Base-by-base conservation (phyloP, 2,888 invertebrate genomes). In the Scrobipalpa costella region DNA sequence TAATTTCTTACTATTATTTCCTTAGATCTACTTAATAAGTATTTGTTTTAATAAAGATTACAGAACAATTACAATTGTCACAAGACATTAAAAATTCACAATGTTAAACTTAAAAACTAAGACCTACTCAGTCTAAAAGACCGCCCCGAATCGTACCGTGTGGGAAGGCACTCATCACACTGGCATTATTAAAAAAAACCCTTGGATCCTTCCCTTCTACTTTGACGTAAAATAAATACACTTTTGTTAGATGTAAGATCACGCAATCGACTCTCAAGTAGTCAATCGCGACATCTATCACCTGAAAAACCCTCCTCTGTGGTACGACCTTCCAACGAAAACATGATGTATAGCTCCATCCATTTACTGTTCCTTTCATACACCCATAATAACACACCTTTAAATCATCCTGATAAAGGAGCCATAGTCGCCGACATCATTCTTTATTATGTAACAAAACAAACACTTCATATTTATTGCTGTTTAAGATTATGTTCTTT, bases 391-490 rank as follows among this genome's bases (percentile, higher is more conserved):
- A 65, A 61, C 69, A 73, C 73, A 79, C 77, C 77, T 80, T 77
- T 75, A 73, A 75, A 75, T 79, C 73, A 79, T 76, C 38, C 66
- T 69, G 67, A 77, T 80, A 79, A 82, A 79, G 69, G 64, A 62
- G 65, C 69, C 62, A 72, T 76, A 74, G 15, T 60, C n/a, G 27
- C 17, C n/a, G 75, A 72, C 75, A 72, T 77, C 72, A 77, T 73
- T 71, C 73, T 80, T 77, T 78, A 78, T 77, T 74, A 73, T 75
- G 72, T 73, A 68, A 73, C 77, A 76, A 71, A 78, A 82, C 77
- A 74, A 72, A 72, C 78, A 78, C 75, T 78, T 58, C 21, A 19
- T 27, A 11, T 58, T 58, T 40, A 58, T 11, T 21, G 19, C 40
- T 34, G 55, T 55, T 55, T 55, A n/a, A 19, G 58, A 36, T 6